Conservation (phyloP, 2,113 vertebrate genomes). For the Lota lota region DNA sequence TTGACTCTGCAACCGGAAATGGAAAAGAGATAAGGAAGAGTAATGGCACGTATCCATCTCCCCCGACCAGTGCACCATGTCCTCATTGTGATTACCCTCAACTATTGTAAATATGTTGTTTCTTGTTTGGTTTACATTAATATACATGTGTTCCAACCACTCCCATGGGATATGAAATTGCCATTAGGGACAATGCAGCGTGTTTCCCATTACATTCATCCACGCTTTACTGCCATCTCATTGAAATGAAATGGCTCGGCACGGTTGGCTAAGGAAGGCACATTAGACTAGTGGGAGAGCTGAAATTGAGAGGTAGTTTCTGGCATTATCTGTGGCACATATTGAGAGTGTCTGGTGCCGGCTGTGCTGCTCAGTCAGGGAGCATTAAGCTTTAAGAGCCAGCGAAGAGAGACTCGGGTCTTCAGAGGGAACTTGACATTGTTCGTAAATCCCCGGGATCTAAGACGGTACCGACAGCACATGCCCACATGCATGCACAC, state of each 20-base stretch:
- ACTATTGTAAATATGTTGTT: conserved; percentile 78
- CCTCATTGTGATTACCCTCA: conserved; percentile 78
- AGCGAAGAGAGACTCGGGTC: conserved; percentile 58
- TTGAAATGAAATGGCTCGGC: conserved; percentile 49
- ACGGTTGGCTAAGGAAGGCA: conserved; percentile 43
- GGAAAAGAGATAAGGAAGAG: conserved; percentile 75
- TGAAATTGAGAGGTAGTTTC: conserved; percentile 71
- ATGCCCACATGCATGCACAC: neutral
- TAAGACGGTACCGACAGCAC: conserved; percentile 40
- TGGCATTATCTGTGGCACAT: conserved; percentile 66
- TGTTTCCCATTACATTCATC: conserved; percentile 55
- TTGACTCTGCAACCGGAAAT: conserved; percentile 71
- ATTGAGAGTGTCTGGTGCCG: conserved; percentile 55
- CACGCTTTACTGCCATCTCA: conserved; percentile 33
- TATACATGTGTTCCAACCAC: conserved; percentile 66
- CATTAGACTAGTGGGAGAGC: conserved; percentile 55
- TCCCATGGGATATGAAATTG: conserved; percentile 54
- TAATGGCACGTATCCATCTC: conserved; percentile 84
- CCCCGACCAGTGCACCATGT: conserved; percentile 73
- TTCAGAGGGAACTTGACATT: conserved; percentile 69
- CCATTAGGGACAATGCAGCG: conserved; percentile 62
- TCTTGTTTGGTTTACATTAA: conserved; percentile 67
- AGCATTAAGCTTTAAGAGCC: conserved; percentile 69
- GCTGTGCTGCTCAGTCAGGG: conserved; percentile 55
- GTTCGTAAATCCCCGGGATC: conserved; percentile 66